phyloP scores from a whole-genome alignment of 2,888 invertebrate species.

The Euplagia quadripunctaria region DNA sequence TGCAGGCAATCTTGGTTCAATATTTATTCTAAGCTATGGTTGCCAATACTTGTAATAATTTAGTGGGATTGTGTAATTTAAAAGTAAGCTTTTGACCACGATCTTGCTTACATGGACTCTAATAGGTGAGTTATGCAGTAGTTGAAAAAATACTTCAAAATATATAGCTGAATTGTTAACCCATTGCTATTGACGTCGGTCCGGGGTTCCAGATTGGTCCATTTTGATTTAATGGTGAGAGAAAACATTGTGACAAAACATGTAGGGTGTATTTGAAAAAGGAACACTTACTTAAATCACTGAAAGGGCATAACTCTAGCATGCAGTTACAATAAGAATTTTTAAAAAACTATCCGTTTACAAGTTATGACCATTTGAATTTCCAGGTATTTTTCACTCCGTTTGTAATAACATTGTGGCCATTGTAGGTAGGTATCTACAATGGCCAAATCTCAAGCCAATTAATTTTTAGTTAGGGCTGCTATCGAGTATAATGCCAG shows the following conservation, averaged over 20 bases:
- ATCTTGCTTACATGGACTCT: neutral
- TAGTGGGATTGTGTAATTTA: neutral
- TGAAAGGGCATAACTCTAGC: too few relatives aligned
- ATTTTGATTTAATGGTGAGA: neutral
- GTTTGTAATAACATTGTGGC: too few relatives aligned
- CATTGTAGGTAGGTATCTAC: too few relatives aligned
- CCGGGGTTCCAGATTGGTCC: neutral
- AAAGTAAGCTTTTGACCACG: neutral
- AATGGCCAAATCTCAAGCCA: too few relatives aligned
- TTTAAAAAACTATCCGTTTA: too few relatives aligned
- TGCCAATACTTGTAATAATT: constrained; percentile 17
- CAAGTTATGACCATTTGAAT: too few relatives aligned
- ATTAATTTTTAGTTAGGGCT: too few relatives aligned
- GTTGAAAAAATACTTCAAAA: neutral
- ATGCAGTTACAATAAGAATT: too few relatives aligned
- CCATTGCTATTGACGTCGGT: neutral
- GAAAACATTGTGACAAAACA: neutral
- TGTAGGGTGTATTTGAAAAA: too few relatives aligned
- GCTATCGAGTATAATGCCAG: too few relatives aligned
- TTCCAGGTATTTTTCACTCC: too few relatives aligned
- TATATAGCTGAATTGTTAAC: neutral
- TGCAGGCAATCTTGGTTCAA: constrained; percentile 30
- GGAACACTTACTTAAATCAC: too few relatives aligned
- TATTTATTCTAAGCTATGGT: constrained; percentile 37
- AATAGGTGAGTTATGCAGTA: neutral